These are phyloP conservation scores for Caenorhabditis macrosperma DNA, from an alignment of 2,888 invertebrate species.

Conservation along the genomic window DNA sequence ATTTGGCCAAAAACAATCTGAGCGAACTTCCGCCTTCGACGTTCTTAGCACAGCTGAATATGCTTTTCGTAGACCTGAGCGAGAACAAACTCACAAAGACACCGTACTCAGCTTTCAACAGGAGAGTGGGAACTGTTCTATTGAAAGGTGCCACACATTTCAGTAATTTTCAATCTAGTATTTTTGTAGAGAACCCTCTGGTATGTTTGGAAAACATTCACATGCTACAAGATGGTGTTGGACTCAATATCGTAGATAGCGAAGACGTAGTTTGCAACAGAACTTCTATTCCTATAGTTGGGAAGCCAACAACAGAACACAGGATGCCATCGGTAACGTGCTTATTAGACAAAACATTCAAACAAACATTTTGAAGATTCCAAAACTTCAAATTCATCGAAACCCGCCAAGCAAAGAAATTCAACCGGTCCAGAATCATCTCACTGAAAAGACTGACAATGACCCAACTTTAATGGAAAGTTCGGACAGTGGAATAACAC, in stretches of 20 bases:
- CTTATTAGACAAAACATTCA: no score
- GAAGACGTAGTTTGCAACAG: constrained; percentile 74
- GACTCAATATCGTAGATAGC: constrained; percentile 74
- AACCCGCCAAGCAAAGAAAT: no score
- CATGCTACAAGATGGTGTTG: constrained; percentile 79
- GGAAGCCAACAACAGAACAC: constrained; percentile 59
- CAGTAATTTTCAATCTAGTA: neutral
- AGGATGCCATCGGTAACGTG: no score
- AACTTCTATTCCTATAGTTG: neutral
- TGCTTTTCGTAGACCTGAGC: constrained; percentile 79
- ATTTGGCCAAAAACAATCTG: constrained; percentile 77
- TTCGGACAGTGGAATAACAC: neutral
- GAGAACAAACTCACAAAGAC: constrained; percentile 75
- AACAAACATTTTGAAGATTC: constrained; percentile 10
- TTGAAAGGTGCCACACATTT: constrained; percentile 74
- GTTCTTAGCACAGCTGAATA: constrained; percentile 78
- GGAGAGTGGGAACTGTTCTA: constrained; percentile 78
- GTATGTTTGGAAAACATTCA: constrained; percentile 80
- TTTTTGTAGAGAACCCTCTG: constrained; percentile 79
- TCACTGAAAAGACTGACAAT: no score
- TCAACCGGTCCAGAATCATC: no score
- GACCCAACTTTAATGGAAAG: no score
- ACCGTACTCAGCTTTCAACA: constrained; percentile 79
- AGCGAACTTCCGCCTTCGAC: constrained; percentile 74
- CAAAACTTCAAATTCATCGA: constrained; percentile 20